Base-by-base conservation (phyloP, 2,888 invertebrate genomes). In the Gortyna flavago region DNA sequence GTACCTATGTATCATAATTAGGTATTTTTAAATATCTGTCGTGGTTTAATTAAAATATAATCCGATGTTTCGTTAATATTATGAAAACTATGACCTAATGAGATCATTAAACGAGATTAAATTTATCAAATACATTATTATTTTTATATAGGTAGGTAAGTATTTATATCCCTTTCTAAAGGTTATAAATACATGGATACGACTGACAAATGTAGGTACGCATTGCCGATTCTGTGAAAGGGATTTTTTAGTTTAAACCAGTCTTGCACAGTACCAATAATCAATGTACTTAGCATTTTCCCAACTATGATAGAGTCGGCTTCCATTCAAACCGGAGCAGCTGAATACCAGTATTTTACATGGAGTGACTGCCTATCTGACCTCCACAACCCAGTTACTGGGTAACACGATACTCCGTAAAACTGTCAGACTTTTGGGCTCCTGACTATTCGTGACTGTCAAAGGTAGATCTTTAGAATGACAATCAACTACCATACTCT, bases 101-200 rank as follows among this genome's bases (percentile, higher is more conserved):
- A 72, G 83, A 16, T 72, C 35, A 82, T 83, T 82, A 82, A 57
- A 57, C n/a, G 16, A 66, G 54, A 81, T 54, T 54, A 70, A 29
- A 57, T 54, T 72, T 54, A 72, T 62, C 54, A 62, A 57, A 72
- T 57, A 78, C 18, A 72, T 77, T 69, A 72, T 38, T 54, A 44
- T 59, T 59, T 67, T 68, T 65, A n/a, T n/a, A n/a, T n/a, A 67
- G 32, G 16, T 81, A 54, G 9, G 4, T 48, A 35, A 18, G 18
- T n/a, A 18, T 54, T 35, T 54, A n/a, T 18, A 69, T 59, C 11
- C 35, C n/a, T 59, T 35, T 35, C 0, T 69, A 5, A 57, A 25
- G 16, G 83, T 48, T 57, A 48, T 72, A 7, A 35, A 78, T 61
- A 72, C 4, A 72, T 83, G 78, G 81, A 81, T 77, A 81, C 16